Base-by-base conservation (phyloP, 2,113 vertebrate species). In the Leptobrachium leishanense region DNA sequence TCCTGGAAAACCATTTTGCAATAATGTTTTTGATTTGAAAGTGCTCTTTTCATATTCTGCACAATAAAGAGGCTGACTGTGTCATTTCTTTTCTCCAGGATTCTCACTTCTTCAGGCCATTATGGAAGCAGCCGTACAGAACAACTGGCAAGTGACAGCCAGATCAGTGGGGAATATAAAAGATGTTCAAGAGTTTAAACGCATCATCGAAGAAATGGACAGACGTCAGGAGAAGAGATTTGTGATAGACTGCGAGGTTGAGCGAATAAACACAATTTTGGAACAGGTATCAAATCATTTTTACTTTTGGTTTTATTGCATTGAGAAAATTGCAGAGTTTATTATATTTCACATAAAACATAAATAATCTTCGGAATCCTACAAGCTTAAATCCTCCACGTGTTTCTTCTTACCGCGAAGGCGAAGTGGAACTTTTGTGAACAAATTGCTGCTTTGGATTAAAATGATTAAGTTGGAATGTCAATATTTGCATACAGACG, bases 131-230 rank as follows among this genome's bases (percentile, higher is more conserved):
- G 97, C 97, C 5, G 98, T 99, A 55, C 95, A 97, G 54, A 99
- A 98, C 90, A 98, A 97, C 92, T 99, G 98, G 98, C 97, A 99
- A 91, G 98, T 99, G 90, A 98, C 98, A 44, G 97, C 98, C 59
- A 95, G 96, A 79, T 99, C 98, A 31, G 96, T 99, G 85, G 97
- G 98, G 89, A 95, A 89, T 86, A 95, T 96, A 83, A 96, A 97
- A 31, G 96, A 98, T 40, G 91, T 96, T 39, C 94, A 95, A 46
- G 98, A 99, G 91, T 98, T 97, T 87, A 93, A 92, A 83, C 95
- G 96, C 88, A 98, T 99, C 90, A 96, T 98, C 59, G 96, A 98
- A 86, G 98, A 98, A 92, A 98, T 98, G 98, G 97, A 98, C 93
- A 95, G 97, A 76, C 91, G 98, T 74, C 97, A 98, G 88, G 98